Conservation (phyloP, 2,888 invertebrate genomes). For the Rhopalosiphum nymphaeae region DNA sequence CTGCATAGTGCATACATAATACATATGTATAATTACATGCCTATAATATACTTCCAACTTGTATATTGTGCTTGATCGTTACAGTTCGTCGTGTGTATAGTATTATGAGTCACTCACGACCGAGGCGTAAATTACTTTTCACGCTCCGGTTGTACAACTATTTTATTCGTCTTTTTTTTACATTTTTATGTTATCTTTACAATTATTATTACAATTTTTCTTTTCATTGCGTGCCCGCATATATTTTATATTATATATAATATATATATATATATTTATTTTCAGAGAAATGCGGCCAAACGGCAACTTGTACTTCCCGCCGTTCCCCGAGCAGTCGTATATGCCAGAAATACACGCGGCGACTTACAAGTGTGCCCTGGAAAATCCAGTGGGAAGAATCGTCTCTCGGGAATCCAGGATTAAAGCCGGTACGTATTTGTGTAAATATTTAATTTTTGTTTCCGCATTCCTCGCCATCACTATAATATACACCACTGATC, state of each 20-base stretch:
- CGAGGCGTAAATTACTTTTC: slow-evolving; percentile 25
- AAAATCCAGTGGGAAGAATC: slow-evolving; percentile 71
- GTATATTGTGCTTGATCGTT: neutral
- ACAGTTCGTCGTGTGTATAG: neutral
- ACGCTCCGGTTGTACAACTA: neutral
- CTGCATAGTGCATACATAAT: neutral
- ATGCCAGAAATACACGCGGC: slow-evolving; percentile 71
- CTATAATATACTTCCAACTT: neutral
- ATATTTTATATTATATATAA: too few relatives aligned
- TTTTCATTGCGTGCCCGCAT: neutral
- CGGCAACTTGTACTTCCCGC: slow-evolving; percentile 71
- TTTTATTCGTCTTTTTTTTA: neutral
- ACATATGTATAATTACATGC: neutral
- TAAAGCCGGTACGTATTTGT: slow-evolving; percentile 67
- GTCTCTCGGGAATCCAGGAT: slow-evolving; percentile 70
- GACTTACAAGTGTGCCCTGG: slow-evolving; percentile 72
- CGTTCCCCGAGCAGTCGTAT: slow-evolving; percentile 71
- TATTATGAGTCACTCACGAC: neutral
- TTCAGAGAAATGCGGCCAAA: slow-evolving; percentile 69
- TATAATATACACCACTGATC: neutral
- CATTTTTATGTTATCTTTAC: neutral
- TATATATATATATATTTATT: too few relatives aligned
- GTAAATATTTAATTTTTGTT: slow-evolving; percentile 33
- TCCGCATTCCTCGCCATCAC: neutral
- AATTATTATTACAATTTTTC: neutral